phyloP scores from a whole-genome alignment of 1,140 invertebrate genomes.

The Drosophila asahinai region DNA sequence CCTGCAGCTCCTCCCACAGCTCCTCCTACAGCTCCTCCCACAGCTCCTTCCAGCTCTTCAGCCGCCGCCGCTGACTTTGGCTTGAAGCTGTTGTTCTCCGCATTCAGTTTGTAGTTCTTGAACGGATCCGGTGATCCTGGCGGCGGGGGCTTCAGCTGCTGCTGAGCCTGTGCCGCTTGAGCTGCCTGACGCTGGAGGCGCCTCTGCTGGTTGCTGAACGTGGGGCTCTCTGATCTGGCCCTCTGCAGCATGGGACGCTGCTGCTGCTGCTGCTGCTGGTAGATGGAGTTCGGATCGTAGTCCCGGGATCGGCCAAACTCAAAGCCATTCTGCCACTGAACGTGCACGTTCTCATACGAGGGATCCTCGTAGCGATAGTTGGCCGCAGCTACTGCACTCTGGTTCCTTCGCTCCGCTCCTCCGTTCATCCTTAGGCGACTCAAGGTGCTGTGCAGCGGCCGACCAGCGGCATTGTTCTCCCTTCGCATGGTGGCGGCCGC shows the following conservation, averaged over 20 bases:
- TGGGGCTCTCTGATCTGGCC: constrained; percentile 80
- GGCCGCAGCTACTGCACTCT: constrained; percentile 36
- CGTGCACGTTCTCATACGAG: constrained; percentile 83
- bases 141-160: constrained; percentile 20
- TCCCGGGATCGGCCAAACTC: constrained; percentile 81
- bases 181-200: constrained; percentile 58
- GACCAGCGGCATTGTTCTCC: constrained; percentile 35
- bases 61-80: constrained; percentile 51
- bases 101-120: constrained; percentile 80
- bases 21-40: constrained; percentile 46
- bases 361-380: constrained; percentile 77
- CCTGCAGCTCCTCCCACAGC: not conserved
- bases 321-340: constrained; percentile 84
- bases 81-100: constrained; percentile 80
- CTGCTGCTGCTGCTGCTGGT: constrained; percentile 32
- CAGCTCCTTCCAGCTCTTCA: constrained; percentile 71
- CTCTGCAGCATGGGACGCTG: constrained; percentile 71
- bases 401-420: constrained; percentile 46
- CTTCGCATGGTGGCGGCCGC: constrained; percentile 44
- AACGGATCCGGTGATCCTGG: constrained; percentile 68
- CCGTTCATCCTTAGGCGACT: constrained; percentile 63
- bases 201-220: constrained; percentile 77
- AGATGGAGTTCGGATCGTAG: constrained; percentile 64
- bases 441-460: constrained; percentile 77
- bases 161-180: constrained; percentile 49